Base-by-base conservation (phyloP, 2,113 vertebrate species). In the Dasyornis broadbenti region DNA sequence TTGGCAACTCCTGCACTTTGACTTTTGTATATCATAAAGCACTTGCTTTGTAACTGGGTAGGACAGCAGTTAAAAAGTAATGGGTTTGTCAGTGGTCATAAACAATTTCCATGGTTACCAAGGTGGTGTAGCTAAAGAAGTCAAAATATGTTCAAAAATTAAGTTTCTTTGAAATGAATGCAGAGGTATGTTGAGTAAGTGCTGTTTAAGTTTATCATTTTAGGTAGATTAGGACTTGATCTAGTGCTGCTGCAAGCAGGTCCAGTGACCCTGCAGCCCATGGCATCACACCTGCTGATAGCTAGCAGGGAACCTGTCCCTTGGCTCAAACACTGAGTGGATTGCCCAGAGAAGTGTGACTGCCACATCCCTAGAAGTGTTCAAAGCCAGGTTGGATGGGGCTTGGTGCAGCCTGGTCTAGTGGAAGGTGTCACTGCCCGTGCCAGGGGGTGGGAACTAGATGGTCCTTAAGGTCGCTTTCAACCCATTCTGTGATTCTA, bases 371-470 rank as follows among this genome's bases (percentile, higher is more conserved):
- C 61, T 59, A n/a, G 37, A 21, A 37, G 13, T 28, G 37, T 13
- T 20, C 39, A 45, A 15, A 23, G 23, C 10, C 44, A 45, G 37
- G 37, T 0, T 45, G 45, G 19, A n/a, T 0, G 1, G 23, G n/a
- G 13, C 20, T n/a, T n/a, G 78, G 39, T 28, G 28, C n/a, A 75
- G 15, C 37, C 15, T 53, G 45, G 13, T 6, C 3, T 12, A 21
- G 17, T 53, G n/a, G 21, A 54, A 75, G 17, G 21, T 60, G 45
- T 16, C 23, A 33, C 52, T 81, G 77, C 23, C 19, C 10, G 13
- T 8, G 45, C 16, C 61, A 68, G 61, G 6, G 23, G 2, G 6
- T 35, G 14, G 54, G 39, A 60, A 30, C 8, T 7, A 10, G 39
- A 14, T 22, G n/a, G 40, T 47, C 26, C 47, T 61, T 68, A 61